Evolutionary conservation across 2,888 invertebrate species (phyloP).

Genomic region (Drosophila recens): DNA sequence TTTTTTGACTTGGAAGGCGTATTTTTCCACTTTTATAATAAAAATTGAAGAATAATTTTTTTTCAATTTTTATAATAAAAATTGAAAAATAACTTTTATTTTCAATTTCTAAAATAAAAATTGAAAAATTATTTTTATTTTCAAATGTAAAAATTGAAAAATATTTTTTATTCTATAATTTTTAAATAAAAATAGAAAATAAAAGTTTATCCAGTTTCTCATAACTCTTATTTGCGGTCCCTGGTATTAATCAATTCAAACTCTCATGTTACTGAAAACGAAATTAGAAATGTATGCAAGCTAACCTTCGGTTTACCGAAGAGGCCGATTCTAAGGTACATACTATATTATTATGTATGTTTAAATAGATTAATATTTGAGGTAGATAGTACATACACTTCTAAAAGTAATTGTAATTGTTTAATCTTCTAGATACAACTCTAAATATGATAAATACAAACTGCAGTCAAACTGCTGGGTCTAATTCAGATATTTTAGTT

Average conservation of each 20-base stretch:
- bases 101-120: no score
- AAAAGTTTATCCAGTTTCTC: no score
- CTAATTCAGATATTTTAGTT: constrained; percentile 6
- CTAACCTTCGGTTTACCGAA: constrained; percentile 28
- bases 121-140: no score
- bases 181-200: no score
- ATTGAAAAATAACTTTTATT: no score
- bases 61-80: no score
- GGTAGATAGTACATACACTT: constrained; percentile 11
- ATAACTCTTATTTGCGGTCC: no score
- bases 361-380: constrained; percentile 12
- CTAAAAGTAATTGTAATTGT: constrained; percentile 5
- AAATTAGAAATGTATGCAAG: constrained; percentile 12
- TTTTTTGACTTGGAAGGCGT: no score
- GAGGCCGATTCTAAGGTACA: constrained; percentile 6
- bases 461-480: constrained; percentile 24
- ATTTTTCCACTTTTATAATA: no score
- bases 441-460: constrained; percentile 30
- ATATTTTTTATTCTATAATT: no score
- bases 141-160: no score
- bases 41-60: no score
- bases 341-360: neutral
- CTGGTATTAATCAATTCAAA: neutral
- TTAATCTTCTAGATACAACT: constrained; percentile 22
- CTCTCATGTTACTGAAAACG: neutral